Evolutionary conservation across 1,140 invertebrate species (phyloP).

Genomic region (Carposina sasakii): DNA sequence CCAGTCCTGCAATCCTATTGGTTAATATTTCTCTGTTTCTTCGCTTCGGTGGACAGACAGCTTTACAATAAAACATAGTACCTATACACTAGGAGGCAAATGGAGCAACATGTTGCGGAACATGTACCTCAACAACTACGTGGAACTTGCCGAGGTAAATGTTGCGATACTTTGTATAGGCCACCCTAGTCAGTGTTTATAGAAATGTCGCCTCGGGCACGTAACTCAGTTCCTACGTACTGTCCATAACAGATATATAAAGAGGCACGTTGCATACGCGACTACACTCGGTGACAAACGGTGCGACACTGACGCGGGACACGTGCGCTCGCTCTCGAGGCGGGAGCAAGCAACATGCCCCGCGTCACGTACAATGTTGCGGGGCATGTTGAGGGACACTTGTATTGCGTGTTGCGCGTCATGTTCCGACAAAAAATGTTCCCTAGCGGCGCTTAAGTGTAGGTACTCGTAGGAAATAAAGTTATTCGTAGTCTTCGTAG

Average conservation of each 20-base stretch:
- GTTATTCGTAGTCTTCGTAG: too few species aligned
- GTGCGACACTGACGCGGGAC: not conserved
- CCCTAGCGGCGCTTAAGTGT: too few species aligned
- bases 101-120: not conserved
- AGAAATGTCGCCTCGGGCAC: conserved; percentile 17
- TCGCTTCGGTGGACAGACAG: too few species aligned
- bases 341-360: not conserved
- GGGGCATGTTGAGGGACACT: not conserved
- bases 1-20: too few species aligned
- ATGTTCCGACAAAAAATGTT: too few species aligned
- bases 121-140: not conserved
- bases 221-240: conserved; percentile 12
- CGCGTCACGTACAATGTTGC: not conserved
- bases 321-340: not conserved
- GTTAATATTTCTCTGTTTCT: too few species aligned
- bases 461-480: too few species aligned
- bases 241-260: conserved; percentile 4
- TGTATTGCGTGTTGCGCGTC: not conserved
- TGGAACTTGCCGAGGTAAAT: not conserved
- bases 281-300: not conserved
- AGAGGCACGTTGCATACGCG: not conserved
- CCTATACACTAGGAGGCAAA: not conserved
- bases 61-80: too few species aligned
- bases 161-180: conserved; percentile 4
- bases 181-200: conserved; percentile 17